These are phyloP conservation scores for Halesus radiatus DNA, from an alignment of 1,140 invertebrate species.

Conservation along the genomic window DNA sequence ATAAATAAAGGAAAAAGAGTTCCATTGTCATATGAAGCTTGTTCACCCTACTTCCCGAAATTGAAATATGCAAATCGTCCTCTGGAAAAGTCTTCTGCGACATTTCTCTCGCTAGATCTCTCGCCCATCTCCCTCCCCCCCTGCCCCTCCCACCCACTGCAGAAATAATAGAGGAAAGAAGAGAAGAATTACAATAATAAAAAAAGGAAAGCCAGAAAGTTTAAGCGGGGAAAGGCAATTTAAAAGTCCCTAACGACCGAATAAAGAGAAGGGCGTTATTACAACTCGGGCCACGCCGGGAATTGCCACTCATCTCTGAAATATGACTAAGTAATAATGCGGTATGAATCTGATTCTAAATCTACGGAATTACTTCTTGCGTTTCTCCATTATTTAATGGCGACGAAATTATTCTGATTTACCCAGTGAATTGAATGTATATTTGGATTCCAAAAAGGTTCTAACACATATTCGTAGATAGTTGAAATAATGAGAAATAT, in stretches of 20 bases:
- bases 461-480: too few species aligned
- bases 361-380: background rate
- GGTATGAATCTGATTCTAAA: background rate
- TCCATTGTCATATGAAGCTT: background rate
- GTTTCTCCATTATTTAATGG: too few species aligned
- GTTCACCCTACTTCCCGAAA: conserved; percentile 16
- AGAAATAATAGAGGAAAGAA: background rate
- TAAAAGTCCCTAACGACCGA: conserved; percentile 45
- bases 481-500: too few species aligned
- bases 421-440: too few species aligned
- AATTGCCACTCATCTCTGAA: conserved; percentile 30
- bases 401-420: too few species aligned
- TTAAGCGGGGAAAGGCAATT: conserved; percentile 46
- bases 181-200: conserved; percentile 42
- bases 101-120: conserved; percentile 27
- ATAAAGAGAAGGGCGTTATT: conserved; percentile 43
- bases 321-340: conserved; percentile 15
- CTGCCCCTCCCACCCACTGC: background rate
- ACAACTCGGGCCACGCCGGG: background rate
- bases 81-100: conserved; percentile 28
- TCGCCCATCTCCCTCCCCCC: too few species aligned
- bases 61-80: conserved; percentile 40
- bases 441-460: too few species aligned
- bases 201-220: conserved; percentile 38
- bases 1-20: too few species aligned